Evolutionary conservation across 2,113 vertebrate species (phyloP).

Genomic region (Hiodon alosoides): DNA sequence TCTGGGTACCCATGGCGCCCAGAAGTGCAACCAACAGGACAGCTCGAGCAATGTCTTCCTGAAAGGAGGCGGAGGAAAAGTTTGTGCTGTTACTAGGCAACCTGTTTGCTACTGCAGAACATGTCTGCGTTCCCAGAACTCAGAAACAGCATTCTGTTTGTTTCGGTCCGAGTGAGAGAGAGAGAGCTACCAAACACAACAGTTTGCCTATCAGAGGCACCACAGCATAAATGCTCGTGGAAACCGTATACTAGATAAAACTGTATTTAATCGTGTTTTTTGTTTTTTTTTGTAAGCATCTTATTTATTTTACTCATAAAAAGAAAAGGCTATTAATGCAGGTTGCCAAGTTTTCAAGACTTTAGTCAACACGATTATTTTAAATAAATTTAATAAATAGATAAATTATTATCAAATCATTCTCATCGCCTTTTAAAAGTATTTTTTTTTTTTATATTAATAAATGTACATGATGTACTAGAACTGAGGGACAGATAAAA

Average conservation of each 20-base stretch:
- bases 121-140: slow-evolving; percentile 8
- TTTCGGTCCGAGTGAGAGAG: neutral
- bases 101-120: slow-evolving; percentile 6
- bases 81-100: slow-evolving; percentile 31
- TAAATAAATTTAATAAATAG: too few relatives aligned
- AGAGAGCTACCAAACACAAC: neutral
- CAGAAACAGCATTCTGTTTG: slow-evolving; percentile 4
- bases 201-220: neutral
- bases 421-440: too few relatives aligned
- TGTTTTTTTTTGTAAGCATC: too few relatives aligned
- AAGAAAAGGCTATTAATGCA: neutral
- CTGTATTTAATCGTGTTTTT: too few relatives aligned
- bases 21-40: neutral
- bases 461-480: too few relatives aligned
- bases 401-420: too few relatives aligned
- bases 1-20: too few relatives aligned
- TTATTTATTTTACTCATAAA: too few relatives aligned
- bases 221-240: neutral
- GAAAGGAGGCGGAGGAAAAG: neutral
- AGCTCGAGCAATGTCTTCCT: slow-evolving; percentile 9
- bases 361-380: too few relatives aligned
- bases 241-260: neutral
- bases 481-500: too few relatives aligned
- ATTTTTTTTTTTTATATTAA: too few relatives aligned
- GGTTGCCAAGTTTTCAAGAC: neutral